Base-by-base conservation (phyloP, 2,797 vertebrate species). In the Diglossa cyanea region DNA sequence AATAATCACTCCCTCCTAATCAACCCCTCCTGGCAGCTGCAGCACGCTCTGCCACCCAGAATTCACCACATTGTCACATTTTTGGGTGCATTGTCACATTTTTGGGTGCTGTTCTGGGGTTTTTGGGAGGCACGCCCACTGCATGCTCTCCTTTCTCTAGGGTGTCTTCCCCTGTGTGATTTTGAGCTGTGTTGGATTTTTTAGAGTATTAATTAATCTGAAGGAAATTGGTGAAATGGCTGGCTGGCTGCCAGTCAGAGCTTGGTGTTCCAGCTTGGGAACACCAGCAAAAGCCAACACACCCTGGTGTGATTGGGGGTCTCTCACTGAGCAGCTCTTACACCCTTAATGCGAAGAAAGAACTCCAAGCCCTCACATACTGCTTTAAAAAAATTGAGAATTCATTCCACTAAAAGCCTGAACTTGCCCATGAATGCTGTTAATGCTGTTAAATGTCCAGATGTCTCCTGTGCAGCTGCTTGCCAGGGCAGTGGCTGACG, bases 1-100 rank as follows among this genome's bases (percentile, higher is more conserved):
- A 97, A 94, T 97, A 96, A 89, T 93, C 53, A 54, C 16, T 91
- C 42, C 13, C 18, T 91, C 39, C 20, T 42, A 21, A 33, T 75
- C 14, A 5, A 33, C 48, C 48, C 9, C 8, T 11, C 28, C 74
- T 2, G 18, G 9, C 53, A 44, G 50, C 89, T 75, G 50, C 68
- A 4, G 17, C 72, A 42, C 18, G 47, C 63, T 77, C 37, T 86
- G 70, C 35, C 90, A 16, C 2, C 45, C 77, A 28, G 12, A 63
- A 21, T 13, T n/a, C 48, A 63, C 39, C 70, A 88, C 13, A 31
- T 42, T 8, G 5, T 33, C 30, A 9, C 17, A 3, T 74, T 74
- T 75, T 44, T 23, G 45, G 45, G 45, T 47, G 45, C 14, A 37
- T 37, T 7, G 5, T 33, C 26, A 9, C 16, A 4, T 71, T 76